Evolutionary conservation across 2,888 invertebrate genomes (phyloP), one percentile per base, ranked within the genome.

Genomic region (Synergus japonicus): DNA sequence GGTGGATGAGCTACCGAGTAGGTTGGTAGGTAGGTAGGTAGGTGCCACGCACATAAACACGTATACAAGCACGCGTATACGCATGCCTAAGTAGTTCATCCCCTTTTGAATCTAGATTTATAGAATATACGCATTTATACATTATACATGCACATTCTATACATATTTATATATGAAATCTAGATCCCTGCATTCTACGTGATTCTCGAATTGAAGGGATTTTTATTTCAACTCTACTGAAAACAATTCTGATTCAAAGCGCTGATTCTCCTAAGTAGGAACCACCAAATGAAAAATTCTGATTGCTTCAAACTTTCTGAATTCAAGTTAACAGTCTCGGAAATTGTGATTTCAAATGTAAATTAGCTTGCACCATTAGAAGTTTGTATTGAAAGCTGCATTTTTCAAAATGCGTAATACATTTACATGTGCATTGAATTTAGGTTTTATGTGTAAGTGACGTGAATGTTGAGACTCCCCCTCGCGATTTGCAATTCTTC

Each of bases 31-130:
- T 69, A 22, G 65, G 37, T 65, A 78, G 81, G 78, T 69, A 66
- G 81, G 67, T 64, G 73, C 66, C 69, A 43, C 65, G n/a, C 18
- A 76, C 63, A 76, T 41, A 69, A 58, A n/a, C 65, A 78, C 76
- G 44, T 43, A 78, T 54, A 43, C 77, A 46, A 49, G 66, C 63
- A 73, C 69, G 65, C 60, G 43, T 43, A 54, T 44, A 76, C 76
- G 66, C 66, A 78, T 46, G 73, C 76, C 29, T 63, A 64, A 64
- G 49, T 49, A 66, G 78, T 78, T 81, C 78, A 78, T 37, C 73
- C 54, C 49, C 54, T 49, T 37, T 73, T 8, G 13, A 54, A n/a
- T n/a, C n/a, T 54, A 54, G 54, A 54, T 54, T 54, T 8, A 2
- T 54, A 69, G 46, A 69, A 46, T 46, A 69, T 69, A 69, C n/a